A percentile compares a stretch with the other conserved stretches of the same genome.
Evolutionary conservation across 2,113 vertebrate genomes (phyloP).

Genomic region (Macaca nemestrina): DNA sequence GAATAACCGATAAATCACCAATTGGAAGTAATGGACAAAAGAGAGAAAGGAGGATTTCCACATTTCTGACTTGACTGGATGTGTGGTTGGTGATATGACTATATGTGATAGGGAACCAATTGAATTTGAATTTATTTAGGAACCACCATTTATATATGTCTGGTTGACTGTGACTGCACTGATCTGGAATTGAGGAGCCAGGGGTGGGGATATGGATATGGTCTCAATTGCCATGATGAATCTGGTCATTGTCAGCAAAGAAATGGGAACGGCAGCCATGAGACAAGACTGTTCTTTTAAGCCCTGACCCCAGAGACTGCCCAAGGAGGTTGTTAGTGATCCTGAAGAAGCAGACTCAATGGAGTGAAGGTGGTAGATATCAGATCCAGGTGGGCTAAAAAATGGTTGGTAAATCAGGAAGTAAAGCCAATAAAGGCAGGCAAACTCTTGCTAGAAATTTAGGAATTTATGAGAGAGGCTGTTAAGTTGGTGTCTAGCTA

Average conservation of each 20-base stretch:
- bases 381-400: not conserved
- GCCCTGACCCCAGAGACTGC: not conserved
- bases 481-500: not conserved
- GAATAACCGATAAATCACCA: not conserved
- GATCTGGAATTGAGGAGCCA: not conserved
- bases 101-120: not conserved
- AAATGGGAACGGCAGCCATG: not conserved
- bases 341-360: not conserved
- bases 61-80: not conserved
- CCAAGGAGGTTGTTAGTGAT: not conserved
- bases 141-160: too few species aligned
- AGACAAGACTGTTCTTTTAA: not conserved
- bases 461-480: not conserved
- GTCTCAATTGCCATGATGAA: not conserved
- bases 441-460: not conserved
- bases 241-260: not conserved
- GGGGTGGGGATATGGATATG: accelerated
- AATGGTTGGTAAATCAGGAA: not conserved
- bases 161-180: not conserved
- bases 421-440: not conserved
- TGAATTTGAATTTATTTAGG: not conserved
- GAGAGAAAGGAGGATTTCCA: not conserved
- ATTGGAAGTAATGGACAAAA: not conserved
- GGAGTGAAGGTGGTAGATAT: too few species aligned
- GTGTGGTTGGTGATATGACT: too few species aligned